phyloP scores from a whole-genome alignment of 2,797 vertebrate genomes.

The Chromis chromis region DNA sequence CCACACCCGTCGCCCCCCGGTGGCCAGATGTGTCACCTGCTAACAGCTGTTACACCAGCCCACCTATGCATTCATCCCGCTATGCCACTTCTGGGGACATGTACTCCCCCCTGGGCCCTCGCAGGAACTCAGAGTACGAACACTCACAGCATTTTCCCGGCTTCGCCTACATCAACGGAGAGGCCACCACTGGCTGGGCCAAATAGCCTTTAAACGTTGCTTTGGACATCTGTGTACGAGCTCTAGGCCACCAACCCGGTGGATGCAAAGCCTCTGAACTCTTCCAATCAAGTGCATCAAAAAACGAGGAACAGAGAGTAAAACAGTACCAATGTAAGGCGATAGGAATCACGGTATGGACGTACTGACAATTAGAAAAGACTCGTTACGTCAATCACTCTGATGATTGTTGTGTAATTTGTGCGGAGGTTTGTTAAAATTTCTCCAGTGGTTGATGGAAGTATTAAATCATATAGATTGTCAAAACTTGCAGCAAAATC shows the following conservation, averaged over 20 bases:
- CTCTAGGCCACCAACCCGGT: conserved; percentile 24
- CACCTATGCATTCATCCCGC: conserved; percentile 94
- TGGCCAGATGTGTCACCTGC: conserved; percentile 95
- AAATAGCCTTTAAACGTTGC: conserved; percentile 82
- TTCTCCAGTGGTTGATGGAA: conserved; percentile 41
- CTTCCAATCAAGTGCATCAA: conserved; percentile 53
- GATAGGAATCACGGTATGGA: conserved; percentile 44
- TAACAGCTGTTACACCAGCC: conserved; percentile 94
- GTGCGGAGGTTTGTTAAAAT: conserved; percentile 39
- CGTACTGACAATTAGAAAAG: conserved; percentile 53
- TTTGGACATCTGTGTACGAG: conserved; percentile 36
- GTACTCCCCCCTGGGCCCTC: conserved; percentile 92
- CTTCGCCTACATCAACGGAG: conserved; percentile 98
- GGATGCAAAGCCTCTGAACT: conserved; percentile 54
- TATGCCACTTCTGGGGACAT: conserved; percentile 93
- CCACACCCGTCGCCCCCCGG: conserved; percentile 92
- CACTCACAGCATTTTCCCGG: conserved; percentile 99
- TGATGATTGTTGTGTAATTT: conserved; percentile 50
- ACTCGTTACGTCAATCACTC: conserved; percentile 40
- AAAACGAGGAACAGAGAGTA: conserved; percentile 34
- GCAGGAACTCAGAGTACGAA: conserved; percentile 98
- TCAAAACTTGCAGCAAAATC: conserved; percentile 77
- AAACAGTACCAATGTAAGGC: conserved; percentile 39
- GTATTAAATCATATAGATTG: conserved; percentile 54
- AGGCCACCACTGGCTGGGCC: conserved; percentile 97